Percentiles rank a stretch among this genome's conserved stretches.
These are phyloP conservation scores for Dipodomys merriami DNA, from an alignment of 2,113 vertebrate genomes.

Conservation along the genomic window DNA sequence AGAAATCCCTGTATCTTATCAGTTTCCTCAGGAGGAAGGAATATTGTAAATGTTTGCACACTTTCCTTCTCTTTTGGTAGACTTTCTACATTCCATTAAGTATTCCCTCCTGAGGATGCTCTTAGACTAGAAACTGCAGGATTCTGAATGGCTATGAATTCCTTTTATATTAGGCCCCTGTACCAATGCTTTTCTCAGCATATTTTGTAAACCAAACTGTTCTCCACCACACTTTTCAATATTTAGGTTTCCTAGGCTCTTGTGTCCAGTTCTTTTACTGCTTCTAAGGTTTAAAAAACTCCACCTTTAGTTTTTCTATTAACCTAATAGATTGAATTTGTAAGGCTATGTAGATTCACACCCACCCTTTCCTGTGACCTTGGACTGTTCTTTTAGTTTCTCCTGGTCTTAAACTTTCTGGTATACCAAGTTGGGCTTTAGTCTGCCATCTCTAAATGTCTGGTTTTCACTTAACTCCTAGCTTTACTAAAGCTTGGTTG, in stretches of 20 bases:
- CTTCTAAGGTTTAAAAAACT: background rate
- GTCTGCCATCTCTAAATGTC: background rate
- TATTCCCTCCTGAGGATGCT: constrained; percentile 51
- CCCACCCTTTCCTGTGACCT: background rate
- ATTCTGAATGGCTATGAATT: constrained; percentile 65
- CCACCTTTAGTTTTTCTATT: background rate
- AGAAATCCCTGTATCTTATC: constrained; percentile 8
- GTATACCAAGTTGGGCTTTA: background rate
- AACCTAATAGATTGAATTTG: background rate
- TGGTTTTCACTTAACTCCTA: constrained; percentile 42
- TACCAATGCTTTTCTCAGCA: constrained; percentile 59
- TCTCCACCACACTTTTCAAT: constrained; percentile 24
- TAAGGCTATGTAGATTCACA: background rate
- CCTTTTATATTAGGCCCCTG: constrained; percentile 23
- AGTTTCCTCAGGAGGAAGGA: constrained; percentile 40
- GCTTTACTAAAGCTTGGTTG: background rate
- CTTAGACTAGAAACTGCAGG: constrained; percentile 40
- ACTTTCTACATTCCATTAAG: constrained; percentile 56
- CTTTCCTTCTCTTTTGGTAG: constrained; percentile 22
- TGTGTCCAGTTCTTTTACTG: constrained; percentile 4
- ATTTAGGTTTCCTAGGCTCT: constrained; percentile 36
- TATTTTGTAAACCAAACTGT: constrained; percentile 54
- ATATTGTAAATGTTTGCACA: constrained; percentile 29
- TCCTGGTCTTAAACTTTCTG: constrained; percentile 22
- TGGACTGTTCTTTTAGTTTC: constrained; percentile 12